Conservation (phyloP, 2,888 invertebrate genomes). For the Acanthosepion pharaonis region DNA sequence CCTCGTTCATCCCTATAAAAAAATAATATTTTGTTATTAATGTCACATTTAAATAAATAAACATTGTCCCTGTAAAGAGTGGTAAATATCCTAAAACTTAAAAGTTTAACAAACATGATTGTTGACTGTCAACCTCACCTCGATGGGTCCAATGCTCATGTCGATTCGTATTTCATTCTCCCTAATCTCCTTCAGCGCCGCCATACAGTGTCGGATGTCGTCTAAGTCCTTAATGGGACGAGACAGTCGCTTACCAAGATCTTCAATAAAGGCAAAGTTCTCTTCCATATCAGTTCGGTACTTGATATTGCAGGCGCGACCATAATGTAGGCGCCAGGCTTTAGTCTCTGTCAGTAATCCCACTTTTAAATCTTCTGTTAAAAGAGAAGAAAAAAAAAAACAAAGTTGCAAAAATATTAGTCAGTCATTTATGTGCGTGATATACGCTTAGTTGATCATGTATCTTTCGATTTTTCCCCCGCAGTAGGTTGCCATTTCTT, state of each 20-base stretch:
- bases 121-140: constrained; percentile 76
- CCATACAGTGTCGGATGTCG: constrained; percentile 94
- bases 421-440: too few species aligned
- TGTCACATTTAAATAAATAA: neutral
- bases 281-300: constrained; percentile 75
- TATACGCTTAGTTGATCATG: too few species aligned
- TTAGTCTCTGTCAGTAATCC: constrained; percentile 82
- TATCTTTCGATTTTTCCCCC: too few species aligned
- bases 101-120: too few species aligned
- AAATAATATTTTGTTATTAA: neutral
- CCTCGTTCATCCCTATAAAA: too few species aligned
- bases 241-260: constrained; percentile 84
- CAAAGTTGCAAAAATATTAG: too few species aligned
- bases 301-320: constrained; percentile 74
- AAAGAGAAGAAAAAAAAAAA: neutral
- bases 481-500: too few species aligned
- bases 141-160: constrained; percentile 91
- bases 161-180: constrained; percentile 98
- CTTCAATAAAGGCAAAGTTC: constrained; percentile 89
- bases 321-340: constrained; percentile 74
- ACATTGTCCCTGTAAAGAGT: too few species aligned
- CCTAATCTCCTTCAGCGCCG: constrained; percentile 91
- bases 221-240: constrained; percentile 92
- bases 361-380: constrained; percentile 82
- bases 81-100: too few species aligned